phyloP scores from a whole-genome alignment of 35 echinoderm and acorn worm genomes.

The Stichopus chloronotus region DNA sequence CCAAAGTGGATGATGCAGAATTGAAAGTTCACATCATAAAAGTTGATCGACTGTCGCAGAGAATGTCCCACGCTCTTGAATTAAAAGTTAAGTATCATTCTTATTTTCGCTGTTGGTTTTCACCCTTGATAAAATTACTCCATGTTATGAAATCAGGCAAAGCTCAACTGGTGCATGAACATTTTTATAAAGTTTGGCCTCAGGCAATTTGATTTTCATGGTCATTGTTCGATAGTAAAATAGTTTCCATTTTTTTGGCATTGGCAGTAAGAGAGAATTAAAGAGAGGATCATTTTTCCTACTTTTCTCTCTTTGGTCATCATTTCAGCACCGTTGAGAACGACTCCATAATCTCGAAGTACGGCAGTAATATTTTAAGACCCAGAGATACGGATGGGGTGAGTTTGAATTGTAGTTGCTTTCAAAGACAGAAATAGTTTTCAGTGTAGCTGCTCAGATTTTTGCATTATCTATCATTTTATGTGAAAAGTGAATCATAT shows the following conservation, averaged over 20 bases:
- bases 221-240: too few species aligned
- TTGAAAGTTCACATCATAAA: too few species aligned
- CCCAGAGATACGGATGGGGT: conserved; percentile 77
- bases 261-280: too few species aligned
- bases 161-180: neutral
- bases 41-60: too few species aligned
- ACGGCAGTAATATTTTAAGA: conserved; percentile 88
- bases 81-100: too few species aligned
- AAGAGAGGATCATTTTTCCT: too few species aligned
- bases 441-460: neutral
- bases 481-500: too few species aligned
- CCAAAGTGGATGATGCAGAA: too few species aligned
- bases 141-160: neutral
- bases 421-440: neutral
- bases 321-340: conserved; percentile 67
- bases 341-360: conserved; percentile 80
- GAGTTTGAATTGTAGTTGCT: neutral
- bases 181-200: neutral
- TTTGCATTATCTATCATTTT: too few species aligned
- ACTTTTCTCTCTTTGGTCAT: neutral
- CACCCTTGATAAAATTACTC: neutral
- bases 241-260: too few species aligned
- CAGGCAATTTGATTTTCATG: too few species aligned
- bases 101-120: neutral
- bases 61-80: too few species aligned